Base-by-base conservation (phyloP, 2,797 vertebrate genomes). In the Sebastiscus albofasciatus region DNA sequence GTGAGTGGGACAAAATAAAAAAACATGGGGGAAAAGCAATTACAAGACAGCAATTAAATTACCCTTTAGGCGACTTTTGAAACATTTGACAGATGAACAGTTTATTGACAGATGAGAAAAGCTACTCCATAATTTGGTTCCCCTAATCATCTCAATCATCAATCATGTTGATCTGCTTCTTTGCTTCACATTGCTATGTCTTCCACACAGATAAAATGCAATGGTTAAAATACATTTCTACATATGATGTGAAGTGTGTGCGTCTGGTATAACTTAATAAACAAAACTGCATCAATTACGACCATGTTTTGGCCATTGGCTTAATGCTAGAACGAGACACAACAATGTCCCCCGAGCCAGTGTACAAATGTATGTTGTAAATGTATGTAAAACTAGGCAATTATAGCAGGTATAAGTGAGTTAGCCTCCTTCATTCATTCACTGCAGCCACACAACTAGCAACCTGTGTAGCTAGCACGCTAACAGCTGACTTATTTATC, bases 391-490 rank as follows among this genome's bases (percentile, higher is more conserved):
- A 60, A 31, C 1, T 27, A 8, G 5, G 33, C 1, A 39, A 14
- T 9, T n/a, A 20, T 1, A 20, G 26, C 13, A 7, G 24, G 8
- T 1, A 24, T 26, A 7, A 46, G 2, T 18, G 6, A 56, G 10
- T 49, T 36, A 11, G 4, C 4, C 6, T 59, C 14, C 4, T 14
- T 36, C 36, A 5, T 13, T 9, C 24, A 14, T 31, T 42, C 16
- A 14, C 11, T 39, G 24, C 26, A 67, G 24, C 14, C 2, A 54
- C 2, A 36, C 11, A 52, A 26, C 8, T 27, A 54, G 12, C 55
- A 39, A 22, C 14, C 52, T 54, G 29, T 59, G 8, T 10, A 67
- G 81, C 75, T 87, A 83, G 29, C 65, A 54, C 1, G 82, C 72
- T 81, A 83, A 60, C 8, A 55, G 42, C 59, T 67, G 49, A 20